Evolutionary conservation across 1,140 invertebrate genomes (phyloP), one percentile per base, ranked within the genome.

Genomic region (Centruroides vittatus): DNA sequence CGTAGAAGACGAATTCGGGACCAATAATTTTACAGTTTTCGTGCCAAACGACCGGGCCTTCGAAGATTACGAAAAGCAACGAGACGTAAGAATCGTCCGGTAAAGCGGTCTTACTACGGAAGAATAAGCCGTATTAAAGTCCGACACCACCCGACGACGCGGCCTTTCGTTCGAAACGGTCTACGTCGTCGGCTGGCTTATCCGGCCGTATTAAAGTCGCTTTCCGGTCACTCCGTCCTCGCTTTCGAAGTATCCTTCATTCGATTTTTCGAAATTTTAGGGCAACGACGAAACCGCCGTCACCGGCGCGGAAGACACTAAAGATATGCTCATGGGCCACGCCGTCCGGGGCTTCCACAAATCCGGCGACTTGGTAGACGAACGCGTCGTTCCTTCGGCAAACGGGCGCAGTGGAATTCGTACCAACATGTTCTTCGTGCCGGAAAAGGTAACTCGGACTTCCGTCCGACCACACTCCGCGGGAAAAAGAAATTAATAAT

Each of bases 11-110:
- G 73, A 73, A 36, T 69, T 80, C 34, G 62, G 71, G 41, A 62
- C 67, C 8, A 71, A 68, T 53, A 81, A 77, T 63, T 69, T 78
- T 12, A 82, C 81, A 0, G 63, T 82, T 9, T 82, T 83, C 59
- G 73, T 77, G 53, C 81, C 81, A 56, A 74, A 70, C 3, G 76
- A 82, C 67, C 69, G 73, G 11, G 78, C 79, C n/a, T 70, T 82
- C 61, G 66, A 66, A 47, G 63, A 66, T 11, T 48, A 61, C 34
- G 57, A 63, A 58, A 61, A 66, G 53, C 47, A 68, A 9, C 11
- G 56, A 5, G 12, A 41, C 4, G 12, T 35, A 47, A 41, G 12
- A 56, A 56, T 34, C 41, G 6, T 11, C 41, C 11, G 8, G 8
- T 36, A 3, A 8, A 4, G 7, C 3, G 4, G 35, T 10, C 36